A percentile compares a stretch with the other conserved stretches of the same genome.
phyloP scores from a whole-genome alignment of 2,113 vertebrate species.

The Semnornis frantzii region DNA sequence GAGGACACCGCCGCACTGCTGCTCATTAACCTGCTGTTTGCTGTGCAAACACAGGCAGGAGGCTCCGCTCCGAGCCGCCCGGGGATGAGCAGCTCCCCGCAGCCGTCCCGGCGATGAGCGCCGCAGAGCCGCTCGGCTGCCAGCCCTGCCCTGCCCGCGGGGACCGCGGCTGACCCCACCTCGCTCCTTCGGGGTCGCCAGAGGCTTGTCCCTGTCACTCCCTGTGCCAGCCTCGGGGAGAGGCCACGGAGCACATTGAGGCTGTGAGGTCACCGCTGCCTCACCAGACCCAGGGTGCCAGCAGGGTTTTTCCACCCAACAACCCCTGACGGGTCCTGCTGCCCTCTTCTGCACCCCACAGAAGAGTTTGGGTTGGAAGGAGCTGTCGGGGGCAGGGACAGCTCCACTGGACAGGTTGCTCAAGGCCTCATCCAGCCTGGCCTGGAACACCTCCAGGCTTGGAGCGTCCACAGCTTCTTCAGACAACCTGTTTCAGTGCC shows the following conservation, averaged over 20 bases:
- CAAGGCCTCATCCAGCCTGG: no score
- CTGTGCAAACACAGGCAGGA: neutral
- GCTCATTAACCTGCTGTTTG: constrained; percentile 61
- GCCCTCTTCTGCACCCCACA: neutral
- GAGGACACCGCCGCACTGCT: neutral
- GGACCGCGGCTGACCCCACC: neutral
- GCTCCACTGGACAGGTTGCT: no score
- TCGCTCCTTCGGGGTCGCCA: no score
- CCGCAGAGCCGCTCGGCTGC: neutral
- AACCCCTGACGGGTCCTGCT: neutral
- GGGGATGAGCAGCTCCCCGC: no score
- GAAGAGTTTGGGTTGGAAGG: no score
- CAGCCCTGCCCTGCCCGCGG: neutral
- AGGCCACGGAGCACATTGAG: no score
- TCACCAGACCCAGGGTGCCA: neutral
- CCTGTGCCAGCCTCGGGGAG: neutral
- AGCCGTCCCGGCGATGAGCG: no score
- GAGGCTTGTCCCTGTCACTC: neutral
- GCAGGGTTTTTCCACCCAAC: accelerated
- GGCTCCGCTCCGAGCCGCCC: neutral
- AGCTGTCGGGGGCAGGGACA: no score
- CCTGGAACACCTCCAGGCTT: no score
- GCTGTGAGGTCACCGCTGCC: neutral
- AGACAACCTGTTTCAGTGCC: no score
- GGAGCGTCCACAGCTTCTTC: no score